Evolutionary conservation across 2,797 vertebrate species (phyloP).

Genomic region (Pygocentrus nattereri): DNA sequence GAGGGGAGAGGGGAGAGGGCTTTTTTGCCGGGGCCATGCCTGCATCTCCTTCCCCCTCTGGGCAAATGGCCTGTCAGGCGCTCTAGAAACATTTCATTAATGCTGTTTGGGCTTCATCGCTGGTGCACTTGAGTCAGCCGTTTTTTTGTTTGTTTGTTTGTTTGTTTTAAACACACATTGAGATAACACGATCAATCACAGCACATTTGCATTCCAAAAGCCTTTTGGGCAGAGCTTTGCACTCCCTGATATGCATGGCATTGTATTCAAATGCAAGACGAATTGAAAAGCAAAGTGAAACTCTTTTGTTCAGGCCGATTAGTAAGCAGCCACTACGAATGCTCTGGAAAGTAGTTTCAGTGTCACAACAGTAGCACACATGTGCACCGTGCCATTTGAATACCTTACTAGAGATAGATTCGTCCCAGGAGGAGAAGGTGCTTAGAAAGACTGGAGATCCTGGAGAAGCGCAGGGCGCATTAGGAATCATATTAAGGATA

Average conservation of each 20-base stretch:
- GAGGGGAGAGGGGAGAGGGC: neutral
- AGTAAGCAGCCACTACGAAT: neutral
- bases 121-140: constrained; percentile 15
- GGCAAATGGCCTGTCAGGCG: constrained; percentile 42
- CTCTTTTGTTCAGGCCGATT: neutral
- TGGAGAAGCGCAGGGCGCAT: neutral
- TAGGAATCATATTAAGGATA: neutral
- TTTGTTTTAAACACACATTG: neutral
- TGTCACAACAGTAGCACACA: neutral
- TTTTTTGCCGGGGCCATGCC: neutral
- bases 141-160: neutral
- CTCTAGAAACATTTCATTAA: constrained; percentile 50
- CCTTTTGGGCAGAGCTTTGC: constrained; percentile 1
- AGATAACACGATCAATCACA: constrained; percentile 19
- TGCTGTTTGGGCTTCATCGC: constrained; percentile 28
- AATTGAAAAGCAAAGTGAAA: neutral
- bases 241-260: neutral
- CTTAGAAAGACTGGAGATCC: neutral
- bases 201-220: constrained; percentile 21
- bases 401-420: neutral
- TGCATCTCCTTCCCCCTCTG: constrained; percentile 26
- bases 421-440: neutral
- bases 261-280: neutral
- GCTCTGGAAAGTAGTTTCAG: neutral
- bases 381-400: neutral